Base-by-base conservation (phyloP, 2,888 invertebrate genomes). In the Cremastobaeus sp. region DNA sequence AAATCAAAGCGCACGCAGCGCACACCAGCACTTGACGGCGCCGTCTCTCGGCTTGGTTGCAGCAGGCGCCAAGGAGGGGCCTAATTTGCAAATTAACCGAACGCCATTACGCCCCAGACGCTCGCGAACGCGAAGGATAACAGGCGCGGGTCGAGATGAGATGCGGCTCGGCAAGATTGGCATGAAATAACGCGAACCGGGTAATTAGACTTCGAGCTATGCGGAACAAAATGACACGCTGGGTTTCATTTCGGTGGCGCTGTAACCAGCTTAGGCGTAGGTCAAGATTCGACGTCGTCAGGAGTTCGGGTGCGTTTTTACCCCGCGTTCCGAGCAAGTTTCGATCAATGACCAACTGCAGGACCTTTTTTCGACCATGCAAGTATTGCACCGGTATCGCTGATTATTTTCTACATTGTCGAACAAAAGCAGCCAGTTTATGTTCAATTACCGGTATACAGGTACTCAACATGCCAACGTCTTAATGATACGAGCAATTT, bases 51-150 rank as follows among this genome's bases (percentile, higher is more conserved):
- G 8, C 9, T 30, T 28, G 14, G 48, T 45, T 30, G 30, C 37
- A 32, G 17, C 39, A 45, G 69, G 69, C 69, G 69, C 69, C 70
- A 57, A 64, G 55, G 50, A 28, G 50, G 64, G 55, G 48, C 57
- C 64, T 52, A 71, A 71, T 64, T 71, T 71, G 62, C 64, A 64
- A 71, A 71, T 64, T 71, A 71, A 71, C 64, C 64, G 71, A 55
- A 43, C 52, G 64, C 71, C 64, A 71, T 71, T 71, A 59, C 50
- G 8, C 15, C 5, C 21, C 39, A 57, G 64, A 65, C 65, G 15
- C 35, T 43, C 64, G 71, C 64, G 45, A 18, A 48, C 25, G 50
- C 21, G 64, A 71, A 64, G 57, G 57, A 71, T 64, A 64, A 71
- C 62, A 50, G 20, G 64, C 11, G n/a, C 11, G 12, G 41, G 34